Evolutionary conservation across 2,113 vertebrate genomes (phyloP).

Genomic region (Anthoscopus minutus): DNA sequence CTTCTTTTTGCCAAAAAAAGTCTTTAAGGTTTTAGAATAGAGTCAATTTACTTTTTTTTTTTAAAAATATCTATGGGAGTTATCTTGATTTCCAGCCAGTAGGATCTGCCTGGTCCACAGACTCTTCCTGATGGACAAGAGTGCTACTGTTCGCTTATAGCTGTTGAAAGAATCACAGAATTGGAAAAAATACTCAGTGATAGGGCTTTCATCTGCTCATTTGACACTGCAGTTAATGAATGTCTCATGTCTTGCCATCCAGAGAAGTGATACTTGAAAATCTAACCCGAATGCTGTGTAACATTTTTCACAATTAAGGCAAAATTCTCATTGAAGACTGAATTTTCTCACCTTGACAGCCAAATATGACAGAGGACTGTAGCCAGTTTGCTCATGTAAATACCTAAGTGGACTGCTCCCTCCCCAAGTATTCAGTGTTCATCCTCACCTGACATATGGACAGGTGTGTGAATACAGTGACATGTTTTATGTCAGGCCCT

Average conservation of each 20-base stretch:
- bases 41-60: not conserved
- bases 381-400: not conserved
- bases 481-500: not conserved
- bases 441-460: not conserved
- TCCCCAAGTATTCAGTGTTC: not conserved
- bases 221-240: constrained; percentile 4
- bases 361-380: not conserved
- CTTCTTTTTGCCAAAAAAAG: constrained; percentile 2
- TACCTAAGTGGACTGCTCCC: not conserved
- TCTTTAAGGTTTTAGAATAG: not conserved
- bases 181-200: not conserved
- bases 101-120: constrained; percentile 6
- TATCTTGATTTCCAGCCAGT: constrained; percentile 30
- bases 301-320: not conserved
- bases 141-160: constrained; percentile 36
- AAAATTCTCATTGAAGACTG: not conserved
- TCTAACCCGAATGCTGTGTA: not conserved
- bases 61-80: not conserved
- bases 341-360: not conserved
- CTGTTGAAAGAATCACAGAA: constrained; percentile 18
- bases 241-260: not conserved
- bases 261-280: not conserved
- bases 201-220: constrained; percentile 18
- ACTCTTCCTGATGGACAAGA: constrained; percentile 2
- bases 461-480: not conserved